Percentiles rank a stretch among this genome's conserved stretches.
phyloP scores from a whole-genome alignment of 2,113 vertebrate species.

The Murina feae region DNA sequence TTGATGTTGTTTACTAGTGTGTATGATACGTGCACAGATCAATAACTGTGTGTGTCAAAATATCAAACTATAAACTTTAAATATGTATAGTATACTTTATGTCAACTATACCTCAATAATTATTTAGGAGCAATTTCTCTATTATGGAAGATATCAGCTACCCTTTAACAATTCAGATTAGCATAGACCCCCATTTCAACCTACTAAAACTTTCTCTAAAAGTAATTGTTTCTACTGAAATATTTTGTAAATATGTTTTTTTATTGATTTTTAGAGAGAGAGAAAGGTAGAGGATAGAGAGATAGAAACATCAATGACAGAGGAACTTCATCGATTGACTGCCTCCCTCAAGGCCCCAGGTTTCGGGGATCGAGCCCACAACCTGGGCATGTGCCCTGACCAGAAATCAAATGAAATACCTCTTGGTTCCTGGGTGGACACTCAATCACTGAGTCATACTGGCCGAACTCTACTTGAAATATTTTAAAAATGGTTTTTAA shows the following conservation, averaged over 20 bases:
- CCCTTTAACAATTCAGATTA: background rate
- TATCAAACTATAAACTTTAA: background rate
- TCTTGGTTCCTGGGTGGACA: too few relatives aligned
- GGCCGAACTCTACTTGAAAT: background rate
- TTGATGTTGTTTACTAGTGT: background rate
- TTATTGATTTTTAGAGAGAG: background rate
- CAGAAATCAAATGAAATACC: too few relatives aligned
- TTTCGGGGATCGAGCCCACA: too few relatives aligned
- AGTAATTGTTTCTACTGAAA: background rate
- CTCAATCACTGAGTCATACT: too few relatives aligned
- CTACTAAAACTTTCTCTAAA: background rate
- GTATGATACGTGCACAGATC: background rate
- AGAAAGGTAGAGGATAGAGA: too few relatives aligned
- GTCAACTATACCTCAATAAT: background rate
- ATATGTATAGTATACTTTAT: background rate
- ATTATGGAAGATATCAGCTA: background rate
- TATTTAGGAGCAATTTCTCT: background rate
- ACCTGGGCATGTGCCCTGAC: too few relatives aligned
- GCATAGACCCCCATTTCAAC: background rate
- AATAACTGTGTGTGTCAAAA: background rate
- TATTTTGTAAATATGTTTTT: background rate
- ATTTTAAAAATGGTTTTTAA: background rate
- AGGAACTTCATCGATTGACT: too few relatives aligned
- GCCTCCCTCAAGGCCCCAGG: too few relatives aligned
- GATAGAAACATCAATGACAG: too few relatives aligned